Percentiles rank a stretch among this genome's conserved stretches.
Evolutionary conservation across 2,888 invertebrate genomes (phyloP).

Genomic region (Timandra comae): DNA sequence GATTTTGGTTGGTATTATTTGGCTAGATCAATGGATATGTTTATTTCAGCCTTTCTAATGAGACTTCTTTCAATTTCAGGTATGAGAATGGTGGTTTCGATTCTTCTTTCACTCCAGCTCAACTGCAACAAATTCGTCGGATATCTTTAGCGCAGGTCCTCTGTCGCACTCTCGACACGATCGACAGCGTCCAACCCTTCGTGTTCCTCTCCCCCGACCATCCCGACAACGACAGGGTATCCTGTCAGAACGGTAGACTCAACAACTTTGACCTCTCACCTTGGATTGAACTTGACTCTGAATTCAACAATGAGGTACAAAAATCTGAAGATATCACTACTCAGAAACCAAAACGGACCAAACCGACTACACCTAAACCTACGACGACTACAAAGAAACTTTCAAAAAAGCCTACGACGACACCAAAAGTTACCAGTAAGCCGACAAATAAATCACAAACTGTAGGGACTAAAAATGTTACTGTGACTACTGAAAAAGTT

Average conservation of each 20-base stretch:
- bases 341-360: constrained; percentile 32
- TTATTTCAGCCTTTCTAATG: too few relatives aligned
- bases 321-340: constrained; percentile 48
- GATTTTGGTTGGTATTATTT: constrained; percentile 79
- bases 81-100: constrained; percentile 87
- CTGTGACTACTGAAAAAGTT: constrained; percentile 27
- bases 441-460: constrained; percentile 15
- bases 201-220: constrained; percentile 80
- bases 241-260: constrained; percentile 73
- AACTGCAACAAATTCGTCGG: constrained; percentile 83
- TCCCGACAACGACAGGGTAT: constrained; percentile 75
- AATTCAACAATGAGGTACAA: constrained; percentile 52
- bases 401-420: too few relatives aligned
- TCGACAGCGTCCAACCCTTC: constrained; percentile 83
- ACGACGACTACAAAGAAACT: constrained; percentile 21
- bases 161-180: constrained; percentile 80
- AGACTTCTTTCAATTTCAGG: constrained; percentile 47
- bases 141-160: constrained; percentile 84
- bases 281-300: constrained; percentile 75
- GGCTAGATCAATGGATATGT: too few relatives aligned
- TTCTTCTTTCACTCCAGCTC: constrained; percentile 85
- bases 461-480: constrained; percentile 22
- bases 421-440: constrained; percentile 35
- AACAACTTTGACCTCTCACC: constrained; percentile 78
- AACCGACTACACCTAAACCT: constrained; percentile 31